A percentile compares a stretch with the other conserved stretches of the same genome.
phyloP scores from a whole-genome alignment of 2,113 vertebrate genomes.

The Hylia prasina region DNA sequence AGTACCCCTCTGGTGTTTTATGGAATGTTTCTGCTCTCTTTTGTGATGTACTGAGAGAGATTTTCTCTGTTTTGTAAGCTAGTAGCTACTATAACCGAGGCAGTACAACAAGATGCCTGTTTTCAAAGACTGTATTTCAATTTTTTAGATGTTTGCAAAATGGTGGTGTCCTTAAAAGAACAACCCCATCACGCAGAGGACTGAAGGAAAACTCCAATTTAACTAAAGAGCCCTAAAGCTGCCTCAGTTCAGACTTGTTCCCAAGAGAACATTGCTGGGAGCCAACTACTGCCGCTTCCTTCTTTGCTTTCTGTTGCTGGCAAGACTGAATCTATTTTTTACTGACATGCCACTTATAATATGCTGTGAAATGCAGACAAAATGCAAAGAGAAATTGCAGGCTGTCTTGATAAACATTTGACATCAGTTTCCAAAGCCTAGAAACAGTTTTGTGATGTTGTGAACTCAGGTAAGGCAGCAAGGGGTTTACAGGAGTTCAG shows the following conservation, averaged over 20 bases:
- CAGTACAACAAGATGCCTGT: not conserved
- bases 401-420: not conserved
- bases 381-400: not conserved
- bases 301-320: slow-evolving; percentile 13
- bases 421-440: not conserved
- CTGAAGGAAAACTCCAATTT: slow-evolving; percentile 33
- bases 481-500: not conserved
- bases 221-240: slow-evolving; percentile 47
- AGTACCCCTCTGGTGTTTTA: not conserved
- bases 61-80: not conserved
- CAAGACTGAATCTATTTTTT: slow-evolving; percentile 46
- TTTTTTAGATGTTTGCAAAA: not conserved
- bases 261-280: slow-evolving; percentile 51
- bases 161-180: slow-evolving; percentile 33
- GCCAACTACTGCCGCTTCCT: not conserved
- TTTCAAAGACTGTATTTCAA: not conserved
- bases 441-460: not conserved
- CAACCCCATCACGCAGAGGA: not conserved
- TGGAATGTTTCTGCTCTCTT: not conserved
- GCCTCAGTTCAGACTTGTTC: slow-evolving; percentile 45
- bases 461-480: not conserved
- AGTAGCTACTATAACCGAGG: not conserved
- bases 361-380: slow-evolving; percentile 41
- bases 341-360: slow-evolving; percentile 44
- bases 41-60: not conserved